Conservation (phyloP, 2,113 vertebrate species). For the Nesospiza acunhae region DNA sequence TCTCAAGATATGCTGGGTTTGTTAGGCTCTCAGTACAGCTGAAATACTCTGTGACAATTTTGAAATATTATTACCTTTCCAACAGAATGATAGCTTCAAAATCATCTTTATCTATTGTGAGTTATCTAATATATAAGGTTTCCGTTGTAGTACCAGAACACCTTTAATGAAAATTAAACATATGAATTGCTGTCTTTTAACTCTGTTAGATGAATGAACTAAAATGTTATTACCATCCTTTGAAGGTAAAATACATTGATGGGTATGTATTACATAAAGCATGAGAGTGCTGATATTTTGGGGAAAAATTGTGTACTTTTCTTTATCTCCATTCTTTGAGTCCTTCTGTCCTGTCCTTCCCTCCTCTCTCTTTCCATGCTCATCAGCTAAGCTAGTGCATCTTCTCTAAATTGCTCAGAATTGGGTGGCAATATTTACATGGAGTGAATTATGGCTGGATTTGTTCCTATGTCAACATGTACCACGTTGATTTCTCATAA, state of each 20-base stretch:
- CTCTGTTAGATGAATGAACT: neutral
- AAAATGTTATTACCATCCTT: neutral
- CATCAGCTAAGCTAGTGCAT: neutral
- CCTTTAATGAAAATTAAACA: neutral
- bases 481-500: constrained; percentile 69
- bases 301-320: neutral
- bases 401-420: constrained; percentile 60
- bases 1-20: neutral
- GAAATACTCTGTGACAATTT: neutral
- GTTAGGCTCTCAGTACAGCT: neutral
- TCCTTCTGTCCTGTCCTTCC: neutral
- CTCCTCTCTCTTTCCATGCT: neutral
- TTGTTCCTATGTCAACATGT: constrained; percentile 70
- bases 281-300: neutral
- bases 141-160: neutral
- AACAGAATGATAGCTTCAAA: neutral
- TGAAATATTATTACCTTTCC: neutral
- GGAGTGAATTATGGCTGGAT: constrained; percentile 72
- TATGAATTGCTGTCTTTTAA: neutral
- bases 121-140: neutral
- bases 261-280: neutral
- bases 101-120: neutral
- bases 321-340: neutral
- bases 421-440: constrained; percentile 70
- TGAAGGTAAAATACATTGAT: neutral